A percentile compares a stretch with the other conserved stretches of the same genome.
Evolutionary conservation across 2,888 invertebrate genomes (phyloP).

Genomic region (Neocrepidodera transversa): DNA sequence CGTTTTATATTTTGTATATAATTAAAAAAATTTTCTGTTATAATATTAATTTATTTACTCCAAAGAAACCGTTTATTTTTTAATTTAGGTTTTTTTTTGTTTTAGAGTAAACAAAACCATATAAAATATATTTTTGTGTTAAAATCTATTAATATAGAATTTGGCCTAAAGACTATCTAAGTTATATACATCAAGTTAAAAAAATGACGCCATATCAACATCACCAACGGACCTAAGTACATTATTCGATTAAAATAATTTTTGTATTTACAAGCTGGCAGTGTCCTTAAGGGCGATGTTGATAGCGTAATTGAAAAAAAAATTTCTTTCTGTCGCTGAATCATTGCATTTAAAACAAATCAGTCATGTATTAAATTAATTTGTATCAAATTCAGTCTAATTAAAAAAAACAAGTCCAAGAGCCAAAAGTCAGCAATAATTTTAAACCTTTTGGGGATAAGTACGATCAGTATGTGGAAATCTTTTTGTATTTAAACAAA

Average conservation of each 20-base stretch:
- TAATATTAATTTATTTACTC: too few species aligned
- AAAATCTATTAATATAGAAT: too few species aligned
- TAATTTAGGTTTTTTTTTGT: too few species aligned
- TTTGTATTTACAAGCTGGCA: slow-evolving; percentile 29
- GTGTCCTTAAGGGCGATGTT: not conserved
- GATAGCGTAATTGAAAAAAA: slow-evolving; percentile 21
- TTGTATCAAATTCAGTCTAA: slow-evolving; percentile 56
- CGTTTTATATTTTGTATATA: too few species aligned
- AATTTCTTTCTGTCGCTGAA: slow-evolving; percentile 28
- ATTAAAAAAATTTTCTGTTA: too few species aligned
- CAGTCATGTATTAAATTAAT: slow-evolving; percentile 51
- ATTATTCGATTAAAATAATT: slow-evolving; percentile 15
- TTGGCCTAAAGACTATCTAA: too few species aligned
- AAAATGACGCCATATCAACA: slow-evolving; percentile 12
- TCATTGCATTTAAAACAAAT: slow-evolving; percentile 48
- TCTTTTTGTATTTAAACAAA: too few species aligned
- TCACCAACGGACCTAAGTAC: slow-evolving; percentile 19
- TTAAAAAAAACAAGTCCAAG: slow-evolving; percentile 29
- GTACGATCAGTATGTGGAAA: slow-evolving; percentile 16
- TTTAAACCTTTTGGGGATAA: slow-evolving; percentile 11
- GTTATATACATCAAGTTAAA: slow-evolving; percentile 9
- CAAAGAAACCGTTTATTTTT: too few species aligned
- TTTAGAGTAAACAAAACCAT: too few species aligned
- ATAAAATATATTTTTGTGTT: too few species aligned
- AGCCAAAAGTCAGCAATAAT: slow-evolving; percentile 16